A percentile compares a stretch with the other conserved stretches of the same genome.
Evolutionary conservation across 2,113 vertebrate species (phyloP).

Genomic region (Toxostoma redivivum): DNA sequence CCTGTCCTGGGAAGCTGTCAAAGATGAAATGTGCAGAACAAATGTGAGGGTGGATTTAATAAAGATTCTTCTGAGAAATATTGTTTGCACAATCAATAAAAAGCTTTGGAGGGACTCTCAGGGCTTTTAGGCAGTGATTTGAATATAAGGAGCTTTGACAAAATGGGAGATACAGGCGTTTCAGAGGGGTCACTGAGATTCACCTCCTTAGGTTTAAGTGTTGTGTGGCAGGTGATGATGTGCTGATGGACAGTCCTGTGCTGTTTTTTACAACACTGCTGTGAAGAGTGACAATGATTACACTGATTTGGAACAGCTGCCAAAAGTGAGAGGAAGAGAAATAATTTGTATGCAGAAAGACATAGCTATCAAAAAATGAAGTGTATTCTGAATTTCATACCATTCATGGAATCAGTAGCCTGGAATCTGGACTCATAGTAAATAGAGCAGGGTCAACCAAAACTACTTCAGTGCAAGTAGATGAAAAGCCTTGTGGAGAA

Average conservation of each 20-base stretch:
- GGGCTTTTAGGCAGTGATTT: not conserved
- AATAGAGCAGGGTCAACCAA: not conserved
- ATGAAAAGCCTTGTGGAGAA: not conserved
- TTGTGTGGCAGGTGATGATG: not conserved
- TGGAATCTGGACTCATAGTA: not conserved
- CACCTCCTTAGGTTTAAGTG: not conserved
- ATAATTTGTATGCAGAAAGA: not conserved
- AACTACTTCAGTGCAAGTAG: not conserved
- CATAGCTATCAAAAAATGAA: not conserved
- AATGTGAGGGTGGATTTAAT: not conserved
- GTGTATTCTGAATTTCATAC: not conserved
- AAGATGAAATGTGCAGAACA: not conserved
- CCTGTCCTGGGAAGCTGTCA: not conserved
- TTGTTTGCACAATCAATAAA: not conserved
- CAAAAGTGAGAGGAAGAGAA: not conserved
- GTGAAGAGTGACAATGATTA: not conserved
- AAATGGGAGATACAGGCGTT: not conserved
- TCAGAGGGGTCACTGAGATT: not conserved
- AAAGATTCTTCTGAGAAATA: not conserved
- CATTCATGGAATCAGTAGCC: not conserved
- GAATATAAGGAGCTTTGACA: not conserved
- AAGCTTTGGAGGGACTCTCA: not conserved
- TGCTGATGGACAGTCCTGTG: not conserved
- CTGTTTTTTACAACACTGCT: not conserved
- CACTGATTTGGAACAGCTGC: not conserved